Base-by-base conservation (phyloP, 2,797 vertebrate genomes). In the Fistularia tabacaria region DNA sequence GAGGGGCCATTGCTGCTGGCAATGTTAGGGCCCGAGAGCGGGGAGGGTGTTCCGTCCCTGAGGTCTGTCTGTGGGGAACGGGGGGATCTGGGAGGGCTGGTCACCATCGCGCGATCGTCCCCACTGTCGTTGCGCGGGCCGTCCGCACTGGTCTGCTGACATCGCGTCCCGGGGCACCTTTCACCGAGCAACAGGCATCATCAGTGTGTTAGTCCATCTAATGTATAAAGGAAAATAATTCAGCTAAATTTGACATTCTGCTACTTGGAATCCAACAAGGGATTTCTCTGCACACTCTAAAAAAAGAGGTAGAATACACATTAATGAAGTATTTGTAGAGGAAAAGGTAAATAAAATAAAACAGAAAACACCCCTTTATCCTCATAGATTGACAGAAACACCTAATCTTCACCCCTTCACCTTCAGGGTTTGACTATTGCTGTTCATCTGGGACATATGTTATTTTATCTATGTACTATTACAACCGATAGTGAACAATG, bases 111-210 rank as follows among this genome's bases (percentile, higher is more conserved):
- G 50, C 86, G 87, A 1, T 85, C 91, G 36, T 96, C 95, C 0
- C 75, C 85, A 60, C 89, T 92, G 77, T 90, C 92, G 0, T 88
- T 85, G 57, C 86, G 92, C 8, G 89, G 89, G 45, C 78, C 88
- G 12, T 97, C 94, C 72, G 93, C 79, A 39, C 72, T 91, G 49
- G 81, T 88, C 85, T 94, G 92, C 74, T 92, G 92, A 76, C 92
- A 88, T 55, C 88, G 93, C 66, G 93, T 96, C 75, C 96, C 97
- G 10, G 94, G 93, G 89, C 97, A 99, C 86, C 97, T 99, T 87
- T 71, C 61, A 76, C 64, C 77, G 42, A 76, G 68, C 47, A 73
- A 76, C 74, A 78, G 73, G 74, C 49, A 73, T 79, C 71, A 77
- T 25, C 25, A 25, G 66, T 75, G 63, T 77, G 78, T 84, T 74